Conservation (phyloP, 1,140 invertebrate genomes). For the Elysia chlorotica region DNA sequence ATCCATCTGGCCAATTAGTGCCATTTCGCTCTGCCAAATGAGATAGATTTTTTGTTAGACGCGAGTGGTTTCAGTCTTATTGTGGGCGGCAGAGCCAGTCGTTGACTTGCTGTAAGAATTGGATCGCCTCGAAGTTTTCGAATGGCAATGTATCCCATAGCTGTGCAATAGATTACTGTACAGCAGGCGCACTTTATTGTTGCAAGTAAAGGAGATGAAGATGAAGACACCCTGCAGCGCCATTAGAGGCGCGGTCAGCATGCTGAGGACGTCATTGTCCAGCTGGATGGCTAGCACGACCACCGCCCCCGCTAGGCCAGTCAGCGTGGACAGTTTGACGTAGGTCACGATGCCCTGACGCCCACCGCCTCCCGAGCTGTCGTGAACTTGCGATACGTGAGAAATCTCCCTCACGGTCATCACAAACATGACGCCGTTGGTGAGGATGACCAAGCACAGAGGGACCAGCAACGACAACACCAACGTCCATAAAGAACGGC, state of each 20-base stretch:
- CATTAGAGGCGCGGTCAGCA: neutral
- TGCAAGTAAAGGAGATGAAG: neutral
- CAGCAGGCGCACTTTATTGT: neutral
- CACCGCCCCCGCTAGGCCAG: conserved; percentile 1
- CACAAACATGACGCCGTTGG: conserved; percentile 7
- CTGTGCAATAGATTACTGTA: too few relatives aligned
- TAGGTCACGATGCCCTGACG: conserved; percentile 9
- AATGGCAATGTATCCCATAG: too few relatives aligned
- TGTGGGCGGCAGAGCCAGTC: too few relatives aligned
- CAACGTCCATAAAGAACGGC: neutral
- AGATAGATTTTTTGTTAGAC: too few relatives aligned
- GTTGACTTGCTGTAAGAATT: too few relatives aligned
- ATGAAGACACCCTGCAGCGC: neutral
- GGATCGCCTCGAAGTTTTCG: too few relatives aligned
- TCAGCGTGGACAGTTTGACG: conserved; percentile 21
- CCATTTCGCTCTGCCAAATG: too few relatives aligned
- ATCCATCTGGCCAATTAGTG: too few relatives aligned
- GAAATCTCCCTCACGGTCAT: conserved; percentile 11
- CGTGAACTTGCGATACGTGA: neutral
- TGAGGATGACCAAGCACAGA: neutral
- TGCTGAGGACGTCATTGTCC: neutral
- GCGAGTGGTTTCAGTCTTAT: too few relatives aligned
- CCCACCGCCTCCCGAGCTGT: neutral
- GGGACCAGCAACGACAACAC: conserved; percentile 13
- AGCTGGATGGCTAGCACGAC: neutral